phyloP scores from a whole-genome alignment of 1,140 invertebrate species.

The Alviniconcha marisindica region DNA sequence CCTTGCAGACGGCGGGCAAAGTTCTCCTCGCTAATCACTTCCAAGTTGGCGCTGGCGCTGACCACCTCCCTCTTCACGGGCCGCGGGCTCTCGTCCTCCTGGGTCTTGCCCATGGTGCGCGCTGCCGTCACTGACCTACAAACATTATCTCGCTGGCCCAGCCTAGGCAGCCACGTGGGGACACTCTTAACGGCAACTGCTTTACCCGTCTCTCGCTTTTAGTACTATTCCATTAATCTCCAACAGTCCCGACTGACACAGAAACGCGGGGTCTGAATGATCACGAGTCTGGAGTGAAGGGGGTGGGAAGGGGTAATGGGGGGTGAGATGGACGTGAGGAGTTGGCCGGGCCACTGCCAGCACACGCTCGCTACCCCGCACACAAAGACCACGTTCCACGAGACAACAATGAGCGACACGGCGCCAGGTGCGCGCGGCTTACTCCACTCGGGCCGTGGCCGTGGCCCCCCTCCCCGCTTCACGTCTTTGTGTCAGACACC shows the following conservation, averaged over 20 bases:
- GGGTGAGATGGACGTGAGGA: too few relatives aligned
- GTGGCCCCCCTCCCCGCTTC: too few relatives aligned
- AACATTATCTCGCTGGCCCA: neutral
- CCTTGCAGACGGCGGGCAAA: conserved; percentile 58
- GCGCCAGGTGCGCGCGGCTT: neutral
- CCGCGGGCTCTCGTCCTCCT: conserved; percentile 37
- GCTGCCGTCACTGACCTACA: conserved; percentile 14
- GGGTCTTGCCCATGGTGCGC: conserved; percentile 36
- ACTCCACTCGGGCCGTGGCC: too few relatives aligned
- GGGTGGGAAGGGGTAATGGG: too few relatives aligned
- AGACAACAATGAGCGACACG: neutral
- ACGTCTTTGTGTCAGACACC: too few relatives aligned
- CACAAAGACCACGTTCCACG: too few relatives aligned
- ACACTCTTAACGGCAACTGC: too few relatives aligned
- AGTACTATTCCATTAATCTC: neutral
- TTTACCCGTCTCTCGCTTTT: neutral
- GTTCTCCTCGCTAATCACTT: conserved; percentile 65
- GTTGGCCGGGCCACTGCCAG: too few relatives aligned
- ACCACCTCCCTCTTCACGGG: conserved; percentile 64
- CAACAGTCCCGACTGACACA: neutral
- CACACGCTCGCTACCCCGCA: too few relatives aligned
- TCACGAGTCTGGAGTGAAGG: too few relatives aligned
- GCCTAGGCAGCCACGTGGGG: too few relatives aligned
- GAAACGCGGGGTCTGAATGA: neutral
- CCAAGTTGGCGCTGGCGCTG: conserved; percentile 60